Conservation (phyloP, 2,113 vertebrate genomes). For the Nerophis ophidion region DNA sequence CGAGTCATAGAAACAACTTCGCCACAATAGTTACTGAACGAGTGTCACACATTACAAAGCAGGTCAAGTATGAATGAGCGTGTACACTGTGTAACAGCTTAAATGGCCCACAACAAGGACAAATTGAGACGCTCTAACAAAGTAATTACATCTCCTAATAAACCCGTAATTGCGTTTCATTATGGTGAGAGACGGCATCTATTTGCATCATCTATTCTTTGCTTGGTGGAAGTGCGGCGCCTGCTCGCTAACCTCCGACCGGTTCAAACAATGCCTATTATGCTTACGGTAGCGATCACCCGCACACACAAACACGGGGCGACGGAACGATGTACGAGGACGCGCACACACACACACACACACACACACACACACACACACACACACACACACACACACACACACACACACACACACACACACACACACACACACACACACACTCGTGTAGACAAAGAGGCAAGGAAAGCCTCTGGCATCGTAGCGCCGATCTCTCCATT, state of each 20-base stretch:
- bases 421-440: slow-evolving; percentile 23
- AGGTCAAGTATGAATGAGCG: slow-evolving; percentile 60
- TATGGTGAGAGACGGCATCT: slow-evolving; percentile 47
- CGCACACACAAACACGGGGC: slow-evolving; percentile 25
- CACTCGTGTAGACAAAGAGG: slow-evolving; percentile 26
- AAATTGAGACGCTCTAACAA: slow-evolving; percentile 66
- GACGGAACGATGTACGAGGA: slow-evolving; percentile 15
- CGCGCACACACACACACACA: slow-evolving; percentile 10
- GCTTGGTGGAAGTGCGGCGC: slow-evolving; percentile 39
- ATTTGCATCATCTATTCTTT: slow-evolving; percentile 68
- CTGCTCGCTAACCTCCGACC: slow-evolving; percentile 59
- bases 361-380: too few species aligned
- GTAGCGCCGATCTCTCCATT: slow-evolving; percentile 60
- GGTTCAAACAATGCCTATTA: slow-evolving; percentile 59
- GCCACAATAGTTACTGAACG: slow-evolving; percentile 46
- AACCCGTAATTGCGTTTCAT: slow-evolving; percentile 71
- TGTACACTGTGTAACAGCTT: slow-evolving; percentile 51
- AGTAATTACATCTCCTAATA: slow-evolving; percentile 72
- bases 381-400: too few species aligned
- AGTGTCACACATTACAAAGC: slow-evolving; percentile 47
- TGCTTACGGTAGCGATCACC: slow-evolving; percentile 46
- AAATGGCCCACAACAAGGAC: slow-evolving; percentile 60
- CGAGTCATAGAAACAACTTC: slow-evolving; percentile 41
- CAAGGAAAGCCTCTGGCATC: slow-evolving; percentile 43
- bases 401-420: too few species aligned